These are phyloP conservation scores for human (Homo sapiens) DNA, from an alignment of 2,113 vertebrate species.

Conservation along the genomic window DNA sequence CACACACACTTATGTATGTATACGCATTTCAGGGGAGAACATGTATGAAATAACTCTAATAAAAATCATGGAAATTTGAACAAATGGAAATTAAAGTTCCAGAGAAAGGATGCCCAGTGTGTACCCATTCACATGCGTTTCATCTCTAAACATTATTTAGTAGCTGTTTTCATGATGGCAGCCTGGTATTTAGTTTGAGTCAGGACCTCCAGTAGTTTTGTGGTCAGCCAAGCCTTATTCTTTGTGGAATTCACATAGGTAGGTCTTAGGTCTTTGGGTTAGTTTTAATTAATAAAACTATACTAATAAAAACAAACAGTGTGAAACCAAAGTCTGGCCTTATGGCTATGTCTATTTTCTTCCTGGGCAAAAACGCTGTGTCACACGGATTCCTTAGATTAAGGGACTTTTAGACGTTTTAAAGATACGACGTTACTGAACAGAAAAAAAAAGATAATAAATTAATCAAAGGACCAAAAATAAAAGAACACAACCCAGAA, in stretches of 20 bases:
- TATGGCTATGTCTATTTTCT: not conserved
- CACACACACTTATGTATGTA: not conserved
- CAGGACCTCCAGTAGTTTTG: not conserved
- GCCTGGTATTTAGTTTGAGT: not conserved
- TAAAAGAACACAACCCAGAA: not conserved
- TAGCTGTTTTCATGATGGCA: not conserved
- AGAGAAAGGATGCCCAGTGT: not conserved
- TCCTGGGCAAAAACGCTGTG: not conserved
- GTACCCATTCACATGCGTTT: not conserved
- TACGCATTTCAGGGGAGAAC: not conserved
- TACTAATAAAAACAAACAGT: not conserved
- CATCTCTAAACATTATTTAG: not conserved
- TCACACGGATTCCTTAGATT: not conserved
- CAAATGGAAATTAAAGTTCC: not conserved
- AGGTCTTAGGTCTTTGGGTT: not conserved
- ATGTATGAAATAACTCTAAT: conserved; percentile 18
- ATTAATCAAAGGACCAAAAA: not conserved
- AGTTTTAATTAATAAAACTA: not conserved
- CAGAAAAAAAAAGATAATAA: not conserved
- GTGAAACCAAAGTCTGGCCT: not conserved
- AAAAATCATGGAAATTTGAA: not conserved
- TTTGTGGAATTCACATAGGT: not conserved
- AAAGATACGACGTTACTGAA: not conserved
- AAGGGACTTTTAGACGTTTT: not conserved
- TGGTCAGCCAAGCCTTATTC: not conserved